Conservation (phyloP, 2,113 vertebrate species). For the Lepisosteus oculatus region DNA sequence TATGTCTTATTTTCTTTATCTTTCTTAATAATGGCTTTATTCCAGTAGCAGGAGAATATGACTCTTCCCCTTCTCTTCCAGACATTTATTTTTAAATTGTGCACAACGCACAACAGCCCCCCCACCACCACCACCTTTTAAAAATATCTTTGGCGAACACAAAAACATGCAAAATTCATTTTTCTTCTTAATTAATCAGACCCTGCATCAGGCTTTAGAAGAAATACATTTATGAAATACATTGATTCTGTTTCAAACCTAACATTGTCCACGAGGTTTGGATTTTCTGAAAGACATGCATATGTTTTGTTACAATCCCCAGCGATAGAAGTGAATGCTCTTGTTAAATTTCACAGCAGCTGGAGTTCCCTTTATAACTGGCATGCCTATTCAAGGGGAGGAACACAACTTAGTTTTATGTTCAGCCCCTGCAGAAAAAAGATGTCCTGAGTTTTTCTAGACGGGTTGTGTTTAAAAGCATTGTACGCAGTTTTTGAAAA, state of each 20-base stretch:
- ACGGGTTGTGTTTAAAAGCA: no score
- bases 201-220: background rate
- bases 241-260: background rate
- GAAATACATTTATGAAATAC: background rate
- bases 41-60: background rate
- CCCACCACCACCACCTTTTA: background rate
- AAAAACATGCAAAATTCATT: background rate
- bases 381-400: no score
- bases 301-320: no score
- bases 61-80: background rate
- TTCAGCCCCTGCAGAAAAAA: no score
- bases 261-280: no score
- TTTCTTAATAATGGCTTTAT: background rate
- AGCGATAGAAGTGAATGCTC: no score
- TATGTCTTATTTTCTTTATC: background rate
- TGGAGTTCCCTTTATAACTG: no score
- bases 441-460: no score
- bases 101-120: background rate
- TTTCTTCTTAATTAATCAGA: background rate
- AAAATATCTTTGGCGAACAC: background rate
- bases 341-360: no score
- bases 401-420: no score
- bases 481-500: no score
- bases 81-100: slow-evolving; percentile 2
- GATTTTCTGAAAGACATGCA: no score